Conservation (phyloP, 2,888 invertebrate genomes). For the Amblyteles armatorius region DNA sequence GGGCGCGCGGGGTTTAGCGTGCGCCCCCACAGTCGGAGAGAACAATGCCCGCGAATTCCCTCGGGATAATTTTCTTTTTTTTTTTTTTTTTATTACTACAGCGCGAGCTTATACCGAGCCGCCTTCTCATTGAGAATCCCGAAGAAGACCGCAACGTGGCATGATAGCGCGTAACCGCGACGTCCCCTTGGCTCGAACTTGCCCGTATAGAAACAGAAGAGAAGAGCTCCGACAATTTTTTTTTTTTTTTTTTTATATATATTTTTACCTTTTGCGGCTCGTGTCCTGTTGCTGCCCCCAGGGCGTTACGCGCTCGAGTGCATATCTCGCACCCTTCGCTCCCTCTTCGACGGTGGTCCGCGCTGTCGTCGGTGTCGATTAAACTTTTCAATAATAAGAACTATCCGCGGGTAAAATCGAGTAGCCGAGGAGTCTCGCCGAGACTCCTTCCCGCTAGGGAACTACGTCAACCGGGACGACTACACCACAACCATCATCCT, state of each 20-base stretch:
- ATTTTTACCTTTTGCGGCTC: neutral
- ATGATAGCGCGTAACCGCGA: constrained; percentile 59
- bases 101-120: constrained; percentile 41
- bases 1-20: constrained; percentile 73
- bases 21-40: constrained; percentile 66
- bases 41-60: constrained; percentile 57
- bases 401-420: constrained; percentile 5
- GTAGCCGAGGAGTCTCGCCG: neutral
- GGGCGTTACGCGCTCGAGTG: constrained; percentile 19
- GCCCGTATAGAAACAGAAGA: neutral
- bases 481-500: constrained; percentile 9
- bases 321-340: constrained; percentile 1
- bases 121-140: constrained; percentile 57
- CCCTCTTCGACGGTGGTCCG: constrained; percentile 38
- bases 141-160: constrained; percentile 63
- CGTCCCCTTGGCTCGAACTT: constrained; percentile 39
- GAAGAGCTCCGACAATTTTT: constrained; percentile 4
- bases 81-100: constrained; percentile 10
- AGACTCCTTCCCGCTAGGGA: constrained; percentile 13
- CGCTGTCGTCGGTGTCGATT: constrained; percentile 8
- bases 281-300: neutral
- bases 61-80: constrained; percentile 37
- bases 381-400: constrained; percentile 12
- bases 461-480: constrained; percentile 56
- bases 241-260: neutral